phyloP scores from a whole-genome alignment of 2,113 vertebrate genomes.

The Copsychus sechellarum region DNA sequence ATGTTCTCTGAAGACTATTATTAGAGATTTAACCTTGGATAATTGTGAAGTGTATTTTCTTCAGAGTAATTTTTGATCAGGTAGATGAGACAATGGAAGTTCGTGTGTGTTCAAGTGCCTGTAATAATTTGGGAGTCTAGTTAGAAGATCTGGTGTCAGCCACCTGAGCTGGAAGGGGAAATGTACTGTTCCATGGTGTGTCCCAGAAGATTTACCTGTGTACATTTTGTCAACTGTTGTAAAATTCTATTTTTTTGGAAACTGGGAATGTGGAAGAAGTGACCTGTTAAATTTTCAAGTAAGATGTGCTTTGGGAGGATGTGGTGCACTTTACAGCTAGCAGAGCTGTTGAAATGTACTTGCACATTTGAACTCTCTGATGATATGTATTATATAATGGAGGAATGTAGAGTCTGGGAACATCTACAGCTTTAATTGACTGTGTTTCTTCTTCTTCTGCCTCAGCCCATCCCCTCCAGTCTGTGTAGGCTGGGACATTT shows the following conservation, averaged over 20 bases:
- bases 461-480: neutral
- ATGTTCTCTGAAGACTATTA: constrained; percentile 57
- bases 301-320: neutral
- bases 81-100: neutral
- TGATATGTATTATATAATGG: neutral
- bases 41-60: constrained; percentile 59
- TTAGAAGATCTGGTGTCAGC: neutral
- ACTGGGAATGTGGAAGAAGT: neutral
- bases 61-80: constrained; percentile 13
- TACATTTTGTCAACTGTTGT: neutral
- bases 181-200: accelerated
- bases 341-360: neutral
- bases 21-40: constrained; percentile 69
- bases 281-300: neutral
- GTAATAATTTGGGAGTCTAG: neutral
- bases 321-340: neutral
- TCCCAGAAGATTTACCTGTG: neutral
- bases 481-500: neutral
- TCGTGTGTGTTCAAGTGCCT: neutral
- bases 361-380: neutral
- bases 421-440: neutral
- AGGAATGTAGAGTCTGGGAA: neutral
- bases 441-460: neutral
- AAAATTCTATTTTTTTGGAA: neutral
- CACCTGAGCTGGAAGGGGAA: neutral